A percentile compares a stretch with the other conserved stretches of the same genome.
Conservation (phyloP, 2,113 vertebrate species). For the Onychostoma macrolepis region DNA sequence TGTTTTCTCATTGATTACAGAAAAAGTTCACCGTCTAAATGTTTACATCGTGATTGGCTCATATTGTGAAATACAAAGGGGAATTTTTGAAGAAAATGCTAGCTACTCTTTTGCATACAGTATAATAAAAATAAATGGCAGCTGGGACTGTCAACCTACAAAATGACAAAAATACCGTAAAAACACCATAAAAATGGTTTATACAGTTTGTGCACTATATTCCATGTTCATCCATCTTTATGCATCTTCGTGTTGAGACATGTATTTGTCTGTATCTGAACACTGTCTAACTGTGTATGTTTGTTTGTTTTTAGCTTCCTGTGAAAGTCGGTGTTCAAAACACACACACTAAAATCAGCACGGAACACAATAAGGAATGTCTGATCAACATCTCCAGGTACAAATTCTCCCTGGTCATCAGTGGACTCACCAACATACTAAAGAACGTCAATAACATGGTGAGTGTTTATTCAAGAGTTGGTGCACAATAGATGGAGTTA, state of each 20-base stretch:
- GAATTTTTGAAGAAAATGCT: neutral
- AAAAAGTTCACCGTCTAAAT: neutral
- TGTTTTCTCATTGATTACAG: neutral
- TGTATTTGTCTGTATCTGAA: neutral
- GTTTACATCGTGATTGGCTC: neutral
- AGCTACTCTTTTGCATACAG: neutral
- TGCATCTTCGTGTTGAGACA: too few species aligned
- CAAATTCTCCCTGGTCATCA: conserved; percentile 98
- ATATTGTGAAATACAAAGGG: neutral
- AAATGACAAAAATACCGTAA: neutral
- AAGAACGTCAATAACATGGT: conserved; percentile 99
- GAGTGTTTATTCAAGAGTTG: conserved; percentile 62
- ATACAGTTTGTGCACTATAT: neutral
- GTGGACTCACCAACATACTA: conserved; percentile 95
- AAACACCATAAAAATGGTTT: neutral
- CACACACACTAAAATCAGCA: conserved; percentile 98
- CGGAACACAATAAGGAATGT: conserved; percentile 98
- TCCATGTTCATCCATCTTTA: too few species aligned
- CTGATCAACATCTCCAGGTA: conserved; percentile 99
- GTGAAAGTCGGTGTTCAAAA: conserved; percentile 94
- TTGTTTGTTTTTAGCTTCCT: conserved; percentile 82
- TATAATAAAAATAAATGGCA: neutral
- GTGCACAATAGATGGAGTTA: conserved; percentile 18
- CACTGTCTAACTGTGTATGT: neutral
- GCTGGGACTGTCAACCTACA: neutral